Percentiles rank a stretch among this genome's conserved stretches.
Evolutionary conservation across 2,797 vertebrate genomes (phyloP).

Genomic region (Alfaro cultratus): DNA sequence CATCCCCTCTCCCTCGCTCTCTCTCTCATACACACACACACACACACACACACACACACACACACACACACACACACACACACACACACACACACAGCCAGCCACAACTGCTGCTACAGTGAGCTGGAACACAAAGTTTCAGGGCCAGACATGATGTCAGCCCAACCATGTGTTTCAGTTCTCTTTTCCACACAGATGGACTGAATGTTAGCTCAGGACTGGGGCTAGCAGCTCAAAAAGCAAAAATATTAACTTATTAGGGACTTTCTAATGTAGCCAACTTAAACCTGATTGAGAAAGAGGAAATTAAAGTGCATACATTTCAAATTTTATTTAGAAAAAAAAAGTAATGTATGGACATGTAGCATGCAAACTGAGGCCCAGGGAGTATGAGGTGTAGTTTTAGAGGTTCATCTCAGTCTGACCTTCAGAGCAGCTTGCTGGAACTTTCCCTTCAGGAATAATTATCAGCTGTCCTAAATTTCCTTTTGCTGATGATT

Average conservation of each 20-base stretch:
- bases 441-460: not conserved
- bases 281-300: not conserved
- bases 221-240: slow-evolving; percentile 32
- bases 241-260: not conserved
- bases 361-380: not conserved
- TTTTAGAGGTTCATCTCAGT: not conserved
- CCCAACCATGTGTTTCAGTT: slow-evolving; percentile 63
- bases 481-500: not conserved
- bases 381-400: not conserved
- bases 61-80: not conserved
- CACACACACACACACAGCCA: slow-evolving; percentile 5
- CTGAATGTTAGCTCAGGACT: slow-evolving; percentile 26
- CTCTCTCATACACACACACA: slow-evolving; percentile 2
- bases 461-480: not conserved
- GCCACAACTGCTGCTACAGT: slow-evolving; percentile 34
- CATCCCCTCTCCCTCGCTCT: not conserved
- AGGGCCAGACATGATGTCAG: slow-evolving; percentile 66
- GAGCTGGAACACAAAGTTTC: slow-evolving; percentile 17
- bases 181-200: slow-evolving; percentile 46
- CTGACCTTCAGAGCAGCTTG: not conserved
- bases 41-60: too few species aligned
- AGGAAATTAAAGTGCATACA: not conserved
- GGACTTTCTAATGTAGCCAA: not conserved
- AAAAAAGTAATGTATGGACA: not conserved
- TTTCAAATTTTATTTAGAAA: not conserved